A percentile compares a stretch with the other conserved stretches of the same genome.
These are phyloP conservation scores for Macrobrachium rosenbergii DNA, from an alignment of 1,140 invertebrate species.

Conservation along the genomic window DNA sequence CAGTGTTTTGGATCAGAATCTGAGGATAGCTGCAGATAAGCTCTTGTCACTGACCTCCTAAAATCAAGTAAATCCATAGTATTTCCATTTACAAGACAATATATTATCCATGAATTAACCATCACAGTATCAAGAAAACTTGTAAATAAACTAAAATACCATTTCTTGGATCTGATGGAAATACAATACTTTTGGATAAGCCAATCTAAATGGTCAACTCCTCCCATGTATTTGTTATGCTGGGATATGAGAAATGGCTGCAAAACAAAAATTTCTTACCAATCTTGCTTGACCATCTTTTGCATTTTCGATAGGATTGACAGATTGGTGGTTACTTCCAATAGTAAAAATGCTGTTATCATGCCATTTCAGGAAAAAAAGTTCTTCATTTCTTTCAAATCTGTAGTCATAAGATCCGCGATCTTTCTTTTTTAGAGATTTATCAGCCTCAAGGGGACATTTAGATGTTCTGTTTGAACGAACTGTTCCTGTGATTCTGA, in stretches of 20 bases:
- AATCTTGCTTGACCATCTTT: conserved; percentile 34
- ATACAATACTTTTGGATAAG: too few species aligned
- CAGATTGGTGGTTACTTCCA: conserved; percentile 23
- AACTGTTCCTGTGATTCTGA: too few species aligned
- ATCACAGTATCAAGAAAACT: too few species aligned
- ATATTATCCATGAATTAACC: too few species aligned
- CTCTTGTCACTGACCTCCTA: too few species aligned
- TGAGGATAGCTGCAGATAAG: too few species aligned
- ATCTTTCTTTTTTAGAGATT: conserved; percentile 16
- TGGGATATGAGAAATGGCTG: conserved; percentile 27
- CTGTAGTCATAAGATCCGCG: conserved; percentile 35
- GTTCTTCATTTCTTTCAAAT: conserved; percentile 33
- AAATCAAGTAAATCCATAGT: too few species aligned
- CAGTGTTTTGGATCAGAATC: too few species aligned
- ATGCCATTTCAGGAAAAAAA: conserved; percentile 21
- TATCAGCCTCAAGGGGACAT: conserved; percentile 29
- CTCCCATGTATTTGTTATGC: conserved; percentile 38
- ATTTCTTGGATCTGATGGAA: too few species aligned
- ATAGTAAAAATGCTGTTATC: conserved; percentile 29
- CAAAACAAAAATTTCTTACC: conserved; percentile 19
- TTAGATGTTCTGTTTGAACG: conserved; percentile 19
- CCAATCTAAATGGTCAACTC: too few species aligned
- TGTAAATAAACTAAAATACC: too few species aligned
- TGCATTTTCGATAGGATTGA: background rate
- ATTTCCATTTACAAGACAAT: too few species aligned